Base-by-base conservation (phyloP, 2,113 vertebrate genomes). In the Marcusenius ussheri region DNA sequence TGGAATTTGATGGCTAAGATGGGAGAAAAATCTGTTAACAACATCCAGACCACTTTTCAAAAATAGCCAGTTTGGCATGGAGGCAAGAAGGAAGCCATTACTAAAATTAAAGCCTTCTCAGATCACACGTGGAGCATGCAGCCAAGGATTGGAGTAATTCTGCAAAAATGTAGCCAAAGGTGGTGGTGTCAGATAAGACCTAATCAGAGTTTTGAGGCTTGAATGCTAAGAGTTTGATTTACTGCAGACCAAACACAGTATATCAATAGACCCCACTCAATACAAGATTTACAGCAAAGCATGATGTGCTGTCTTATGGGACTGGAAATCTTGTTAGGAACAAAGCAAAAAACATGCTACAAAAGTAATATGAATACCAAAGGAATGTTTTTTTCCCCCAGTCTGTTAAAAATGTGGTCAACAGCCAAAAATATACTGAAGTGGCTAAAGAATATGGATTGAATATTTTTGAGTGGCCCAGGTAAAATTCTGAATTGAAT, bases 121-220 rank as follows among this genome's bases (percentile, higher is more conserved):
- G 83, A 84, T 45, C 77, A 39, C 35, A 83, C 39, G 39, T 45
- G 45, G 83, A 46, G 74, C 74, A 42, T 80, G 74, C 35, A 42
- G 74, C 74, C 74, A 80, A 80, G 45, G 39, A 84, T 24, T 42
- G 8, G 83, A 45, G 42, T 47, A 47, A 84, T 84, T 42, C 39
- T 84, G 45, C 83, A 84, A 84, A 84, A 84, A 84, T 84, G 83
- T 84, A 15, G 45, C 83, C 45, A 13, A 46, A 84, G 83, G 83
- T 84, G 45, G 39, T 84, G 42, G n/a, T 11, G 83, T 84, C 39
- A 46, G 45, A 84, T 84, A 46, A 84, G 83, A 47, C 39, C 83
- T 45, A 84, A 47, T 47, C 45, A 47, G 83, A 84, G 39, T 42
- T 84, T 84, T 83, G 8, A 19, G 35, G 39, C 42, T 39, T 83